Percentiles rank a stretch among this genome's conserved stretches.
phyloP scores from a whole-genome alignment of 2,888 invertebrate species.

The Dyspetes luteomarginatus region DNA sequence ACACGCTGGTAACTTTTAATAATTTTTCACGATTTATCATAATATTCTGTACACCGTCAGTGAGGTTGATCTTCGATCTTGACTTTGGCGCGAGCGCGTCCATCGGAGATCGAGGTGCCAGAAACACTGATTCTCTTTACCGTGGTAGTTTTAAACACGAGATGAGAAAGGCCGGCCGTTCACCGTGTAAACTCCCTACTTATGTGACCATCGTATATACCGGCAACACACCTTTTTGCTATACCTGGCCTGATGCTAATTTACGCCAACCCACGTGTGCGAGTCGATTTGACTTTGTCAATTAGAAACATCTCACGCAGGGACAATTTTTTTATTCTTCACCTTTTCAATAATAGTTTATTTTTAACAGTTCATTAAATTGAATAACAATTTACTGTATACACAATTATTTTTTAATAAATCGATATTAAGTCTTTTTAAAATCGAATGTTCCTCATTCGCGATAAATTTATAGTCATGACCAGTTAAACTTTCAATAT shows the following conservation, averaged over 20 bases:
- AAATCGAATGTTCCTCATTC: no score
- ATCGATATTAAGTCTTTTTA: no score
- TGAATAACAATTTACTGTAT: no score
- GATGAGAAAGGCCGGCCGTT: slow-evolving; percentile 78
- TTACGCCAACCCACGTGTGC: no score
- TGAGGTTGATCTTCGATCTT: slow-evolving; percentile 52
- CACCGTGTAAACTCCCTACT: slow-evolving; percentile 79
- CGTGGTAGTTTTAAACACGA: slow-evolving; percentile 65
- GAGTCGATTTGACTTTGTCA: no score
- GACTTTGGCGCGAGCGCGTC: slow-evolving; percentile 72
- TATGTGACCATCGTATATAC: slow-evolving; percentile 59
- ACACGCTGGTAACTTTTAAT: not conserved
- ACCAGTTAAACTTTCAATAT: no score
- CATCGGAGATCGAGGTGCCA: slow-evolving; percentile 78
- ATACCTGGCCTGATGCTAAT: not conserved
- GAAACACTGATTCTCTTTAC: slow-evolving; percentile 75
- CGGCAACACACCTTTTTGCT: not conserved
- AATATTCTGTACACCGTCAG: slow-evolving; percentile 7
- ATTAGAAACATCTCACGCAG: no score
- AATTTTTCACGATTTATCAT: slow-evolving; percentile 17
- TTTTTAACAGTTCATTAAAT: no score
- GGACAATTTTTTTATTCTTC: no score
- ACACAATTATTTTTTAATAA: no score
- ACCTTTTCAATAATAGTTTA: no score
- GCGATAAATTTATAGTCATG: not conserved